Base-by-base conservation (phyloP, 2,113 vertebrate genomes). In the Chaetops frenatus region DNA sequence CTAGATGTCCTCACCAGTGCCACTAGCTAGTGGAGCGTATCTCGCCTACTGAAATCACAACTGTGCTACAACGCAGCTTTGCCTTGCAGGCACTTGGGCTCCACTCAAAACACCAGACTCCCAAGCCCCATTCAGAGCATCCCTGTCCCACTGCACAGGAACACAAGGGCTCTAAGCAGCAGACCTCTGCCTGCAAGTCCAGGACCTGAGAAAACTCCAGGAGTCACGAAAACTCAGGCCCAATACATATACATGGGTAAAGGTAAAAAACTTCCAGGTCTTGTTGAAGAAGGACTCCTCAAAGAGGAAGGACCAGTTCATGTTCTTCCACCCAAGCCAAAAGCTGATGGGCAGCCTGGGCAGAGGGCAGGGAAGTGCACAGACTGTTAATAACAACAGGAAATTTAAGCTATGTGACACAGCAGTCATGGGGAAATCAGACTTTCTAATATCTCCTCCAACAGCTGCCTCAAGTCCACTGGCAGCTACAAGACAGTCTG, bases 31-130 rank as follows among this genome's bases (percentile, higher is more conserved):
- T 9, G 6, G 36, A 88, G 93, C 48, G 0, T 54, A 20, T 54
- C 92, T 27, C 64, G 14, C 76, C 81, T 54, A 29, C 80, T 42
- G 92, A 93, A 83, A 61, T 81, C 82, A 74, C 33, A 93, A 78
- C 64, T 13, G 3, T 2, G 64, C 71, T 50, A 9, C 3, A 47
- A 64, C 51, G 36, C 1, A 35, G 50, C 40, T 45, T 12, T 22
- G 82, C 51, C 79, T 12, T 13, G 27, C n/a, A 36, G 44, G 60
- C 81, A 66, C 47, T 40, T 51, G 60, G 40, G 40, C 71, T 60
- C 38, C 15, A 1, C 79, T 66, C 47, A 19, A 35, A 83, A 47
- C 47, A n/a, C 8, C 81, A 19, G 42, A 13, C 25, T 45, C 36
- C 31, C 47, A 40, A 50, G 22, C 33, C 56, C 40, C 7, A 13